phyloP scores from a whole-genome alignment of 2,888 invertebrate genomes.

The Abscondita cerata region DNA sequence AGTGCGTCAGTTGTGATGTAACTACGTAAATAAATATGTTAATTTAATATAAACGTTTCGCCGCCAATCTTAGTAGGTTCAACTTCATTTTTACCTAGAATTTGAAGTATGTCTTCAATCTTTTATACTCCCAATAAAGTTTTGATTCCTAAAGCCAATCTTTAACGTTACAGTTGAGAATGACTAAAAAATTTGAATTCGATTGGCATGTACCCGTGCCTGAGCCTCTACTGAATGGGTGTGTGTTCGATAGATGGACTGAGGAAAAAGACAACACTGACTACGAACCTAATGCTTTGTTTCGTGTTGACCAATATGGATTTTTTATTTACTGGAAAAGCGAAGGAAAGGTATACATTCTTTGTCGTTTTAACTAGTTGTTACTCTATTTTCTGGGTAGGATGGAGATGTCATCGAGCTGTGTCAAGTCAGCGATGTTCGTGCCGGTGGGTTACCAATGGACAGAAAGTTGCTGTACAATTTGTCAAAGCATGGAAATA shows the following conservation, averaged over 20 bases:
- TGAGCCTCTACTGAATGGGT: slow-evolving; percentile 82
- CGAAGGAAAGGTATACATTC: slow-evolving; percentile 79
- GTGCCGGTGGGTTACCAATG: slow-evolving; percentile 92
- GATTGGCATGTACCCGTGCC: slow-evolving; percentile 97
- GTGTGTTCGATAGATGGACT: slow-evolving; percentile 95
- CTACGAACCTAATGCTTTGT: slow-evolving; percentile 84
- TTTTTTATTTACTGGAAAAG: slow-evolving; percentile 99
- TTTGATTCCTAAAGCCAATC: neutral
- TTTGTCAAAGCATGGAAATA: slow-evolving; percentile 81
- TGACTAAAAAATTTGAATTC: slow-evolving; percentile 99
- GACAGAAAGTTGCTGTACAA: slow-evolving; percentile 82
- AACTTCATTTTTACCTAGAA: slow-evolving; percentile 8
- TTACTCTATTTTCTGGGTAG: slow-evolving; percentile 62
- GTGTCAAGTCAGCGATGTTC: slow-evolving; percentile 97
- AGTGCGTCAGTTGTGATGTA: slow-evolving; percentile 34
- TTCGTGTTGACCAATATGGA: slow-evolving; percentile 96
- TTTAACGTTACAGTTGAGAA: slow-evolving; percentile 52
- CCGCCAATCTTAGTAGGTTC: slow-evolving; percentile 13
- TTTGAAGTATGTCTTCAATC: slow-evolving; percentile 20
- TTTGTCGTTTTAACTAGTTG: neutral
- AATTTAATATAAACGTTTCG: slow-evolving; percentile 27
- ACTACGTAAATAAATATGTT: slow-evolving; percentile 35
- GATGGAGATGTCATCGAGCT: slow-evolving; percentile 98
- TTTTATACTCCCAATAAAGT: neutral
- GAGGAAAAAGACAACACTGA: slow-evolving; percentile 96